A percentile compares a stretch with the other conserved stretches of the same genome.
These are phyloP conservation scores for Aricia artaxerxes DNA, from an alignment of 2,888 invertebrate genomes.

Conservation along the genomic window DNA sequence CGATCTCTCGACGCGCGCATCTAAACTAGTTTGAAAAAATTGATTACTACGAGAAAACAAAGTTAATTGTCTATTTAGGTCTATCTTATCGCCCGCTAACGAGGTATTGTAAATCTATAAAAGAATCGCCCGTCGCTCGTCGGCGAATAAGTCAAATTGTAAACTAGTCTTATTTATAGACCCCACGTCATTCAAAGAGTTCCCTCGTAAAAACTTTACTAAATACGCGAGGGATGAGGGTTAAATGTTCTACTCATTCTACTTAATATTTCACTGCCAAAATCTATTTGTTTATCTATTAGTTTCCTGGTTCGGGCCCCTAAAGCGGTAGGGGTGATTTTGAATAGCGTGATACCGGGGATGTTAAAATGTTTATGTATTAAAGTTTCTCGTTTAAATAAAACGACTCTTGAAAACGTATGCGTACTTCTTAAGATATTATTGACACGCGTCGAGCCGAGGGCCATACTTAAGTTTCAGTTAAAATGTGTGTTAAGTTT, in stretches of 20 bases:
- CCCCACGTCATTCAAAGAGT: conserved; percentile 24
- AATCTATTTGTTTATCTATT: conserved; percentile 7
- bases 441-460: conserved; percentile 16
- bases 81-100: conserved; percentile 70
- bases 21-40: conserved; percentile 38
- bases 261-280: conserved; percentile 5
- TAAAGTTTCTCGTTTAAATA: background rate
- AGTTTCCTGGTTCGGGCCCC: background rate
- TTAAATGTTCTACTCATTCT: background rate
- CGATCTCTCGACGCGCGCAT: conserved; percentile 37
- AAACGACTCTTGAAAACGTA: background rate
- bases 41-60: conserved; percentile 54
- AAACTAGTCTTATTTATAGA: conserved; percentile 67
- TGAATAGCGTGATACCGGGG: background rate
- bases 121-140: conserved; percentile 63
- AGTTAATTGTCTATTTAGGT: conserved; percentile 74
- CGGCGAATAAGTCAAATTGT: conserved; percentile 59
- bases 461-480: conserved; percentile 22
- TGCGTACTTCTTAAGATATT: background rate
- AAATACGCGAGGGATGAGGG: conserved; percentile 16
- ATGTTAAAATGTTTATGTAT: background rate
- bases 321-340: background rate
- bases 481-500: conserved; percentile 12
- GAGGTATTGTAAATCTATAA: conserved; percentile 72
- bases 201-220: conserved; percentile 24